Evolutionary conservation across 2,113 vertebrate genomes (phyloP).

Genomic region (Callithrix jacchus): DNA sequence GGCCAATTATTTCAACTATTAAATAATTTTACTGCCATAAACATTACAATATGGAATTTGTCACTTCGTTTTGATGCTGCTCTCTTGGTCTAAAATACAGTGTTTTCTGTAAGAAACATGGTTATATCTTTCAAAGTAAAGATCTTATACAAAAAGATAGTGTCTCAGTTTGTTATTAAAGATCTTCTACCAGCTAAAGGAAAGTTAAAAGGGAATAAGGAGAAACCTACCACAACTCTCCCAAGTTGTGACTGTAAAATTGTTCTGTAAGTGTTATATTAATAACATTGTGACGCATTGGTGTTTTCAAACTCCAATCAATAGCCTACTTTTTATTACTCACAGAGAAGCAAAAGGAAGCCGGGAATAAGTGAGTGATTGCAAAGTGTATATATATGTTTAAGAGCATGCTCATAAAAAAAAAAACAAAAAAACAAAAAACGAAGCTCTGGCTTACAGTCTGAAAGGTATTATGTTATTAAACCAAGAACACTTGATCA

Average conservation of each 20-base stretch:
- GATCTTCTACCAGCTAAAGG: neutral
- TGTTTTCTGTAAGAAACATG: neutral
- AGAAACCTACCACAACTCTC: neutral
- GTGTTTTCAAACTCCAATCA: neutral
- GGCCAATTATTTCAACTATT: neutral
- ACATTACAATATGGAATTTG: neutral
- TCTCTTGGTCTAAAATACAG: neutral
- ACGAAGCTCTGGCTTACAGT: neutral
- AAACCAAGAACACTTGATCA: neutral
- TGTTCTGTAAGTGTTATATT: neutral
- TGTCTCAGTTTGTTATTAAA: neutral
- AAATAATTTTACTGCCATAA: neutral
- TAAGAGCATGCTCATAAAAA: neutral
- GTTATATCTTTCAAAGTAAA: neutral
- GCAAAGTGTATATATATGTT: neutral
- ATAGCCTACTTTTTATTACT: neutral
- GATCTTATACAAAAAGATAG: neutral
- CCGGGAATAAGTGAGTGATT: neutral
- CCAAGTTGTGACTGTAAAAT: neutral
- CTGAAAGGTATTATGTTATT: neutral
- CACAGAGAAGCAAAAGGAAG: neutral
- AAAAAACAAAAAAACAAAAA: constrained; percentile 30
- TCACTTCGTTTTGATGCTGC: neutral
- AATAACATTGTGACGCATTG: neutral
- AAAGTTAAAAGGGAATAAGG: neutral